Percentiles rank a stretch among this genome's conserved stretches.
These are phyloP conservation scores for Ptychodera flava DNA, from an alignment of 35 echinoderm and acorn worm species.

Conservation along the genomic window DNA sequence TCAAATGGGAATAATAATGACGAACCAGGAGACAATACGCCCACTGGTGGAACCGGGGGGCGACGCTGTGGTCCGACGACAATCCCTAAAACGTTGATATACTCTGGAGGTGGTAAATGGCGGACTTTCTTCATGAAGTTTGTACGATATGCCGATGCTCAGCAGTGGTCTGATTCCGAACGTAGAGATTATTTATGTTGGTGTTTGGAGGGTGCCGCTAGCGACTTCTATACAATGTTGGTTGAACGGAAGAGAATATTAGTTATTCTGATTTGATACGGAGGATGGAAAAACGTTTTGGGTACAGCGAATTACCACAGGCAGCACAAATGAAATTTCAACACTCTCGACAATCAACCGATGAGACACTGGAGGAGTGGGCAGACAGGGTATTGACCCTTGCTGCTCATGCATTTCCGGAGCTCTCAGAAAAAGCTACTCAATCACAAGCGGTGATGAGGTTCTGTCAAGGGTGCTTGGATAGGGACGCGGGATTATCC, in stretches of 20 bases:
- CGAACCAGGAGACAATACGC: too few species aligned
- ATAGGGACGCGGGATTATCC: not conserved
- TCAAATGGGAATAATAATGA: too few species aligned
- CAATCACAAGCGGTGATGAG: not conserved
- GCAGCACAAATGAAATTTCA: not conserved
- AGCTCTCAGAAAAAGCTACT: not conserved
- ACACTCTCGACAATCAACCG: not conserved
- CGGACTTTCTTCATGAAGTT: not conserved
- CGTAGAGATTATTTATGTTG: not conserved
- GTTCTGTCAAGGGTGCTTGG: conserved; percentile 5
- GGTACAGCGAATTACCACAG: not conserved
- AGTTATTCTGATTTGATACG: not conserved
- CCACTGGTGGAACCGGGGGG: too few species aligned
- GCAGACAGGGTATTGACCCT: conserved; percentile 13
- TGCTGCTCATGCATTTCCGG: not conserved
- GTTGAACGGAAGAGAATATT: not conserved
- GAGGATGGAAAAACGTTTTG: not conserved
- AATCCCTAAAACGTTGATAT: not conserved
- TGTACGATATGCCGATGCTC: not conserved
- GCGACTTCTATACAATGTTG: not conserved
- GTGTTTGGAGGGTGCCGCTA: not conserved
- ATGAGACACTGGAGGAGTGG: not conserved
- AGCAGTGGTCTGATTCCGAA: not conserved
- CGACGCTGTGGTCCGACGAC: not conserved
- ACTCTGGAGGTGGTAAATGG: not conserved